Base-by-base conservation (phyloP, 2,113 vertebrate genomes). In the Microcebus ravelobensis region DNA sequence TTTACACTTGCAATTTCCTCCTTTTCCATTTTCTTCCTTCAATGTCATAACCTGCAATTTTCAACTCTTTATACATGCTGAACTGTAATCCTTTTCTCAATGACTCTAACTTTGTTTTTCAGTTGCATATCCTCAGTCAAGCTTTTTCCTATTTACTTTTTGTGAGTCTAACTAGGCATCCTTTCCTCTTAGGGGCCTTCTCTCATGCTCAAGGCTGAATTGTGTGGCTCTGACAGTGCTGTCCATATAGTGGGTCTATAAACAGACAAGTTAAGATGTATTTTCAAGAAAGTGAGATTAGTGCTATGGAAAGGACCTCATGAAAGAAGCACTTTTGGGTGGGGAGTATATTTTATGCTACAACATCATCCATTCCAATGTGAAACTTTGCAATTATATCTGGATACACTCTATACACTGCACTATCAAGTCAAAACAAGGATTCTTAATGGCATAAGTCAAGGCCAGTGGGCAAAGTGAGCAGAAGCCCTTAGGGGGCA, bases 401-500 rank as follows among this genome's bases (percentile, higher is more conserved):
- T 52, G 29, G 11, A 55, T 31, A n/a, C 4, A 29, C 29, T 82
- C 20, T 2, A 5, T 27, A 5, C 0, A 8, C 3, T 70, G 9
- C 5, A 63, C 9, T 86, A 1, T n/a, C n/a, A 96, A 52, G 23
- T 67, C n/a, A 79, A 7, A 57, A 50, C 13, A 79, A 50, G 20
- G 12, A 52, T 55, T 93, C 34, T 67, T 52, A 45, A 61, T 57
- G 21, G 48, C 57, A 2, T 74, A 36, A 21, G 55, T 50, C 36
- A 90, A 85, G 96, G n/a, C 39, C 31, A 50, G 39, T n/a, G 85
- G 96, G 77, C 57, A 70, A 80, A 91, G 74, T 95, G 83, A 97
- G 48, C 42, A 96, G 68, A 96, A 18, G 63, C 57, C 87, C 83
- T 76, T 95, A 97, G 96, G 59, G 96, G 91, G 93, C 91, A 97